Evolutionary conservation across 2,113 vertebrate genomes (phyloP), one percentile per base, ranked within the genome.

Genomic region (Centrocercus urophasianus): DNA sequence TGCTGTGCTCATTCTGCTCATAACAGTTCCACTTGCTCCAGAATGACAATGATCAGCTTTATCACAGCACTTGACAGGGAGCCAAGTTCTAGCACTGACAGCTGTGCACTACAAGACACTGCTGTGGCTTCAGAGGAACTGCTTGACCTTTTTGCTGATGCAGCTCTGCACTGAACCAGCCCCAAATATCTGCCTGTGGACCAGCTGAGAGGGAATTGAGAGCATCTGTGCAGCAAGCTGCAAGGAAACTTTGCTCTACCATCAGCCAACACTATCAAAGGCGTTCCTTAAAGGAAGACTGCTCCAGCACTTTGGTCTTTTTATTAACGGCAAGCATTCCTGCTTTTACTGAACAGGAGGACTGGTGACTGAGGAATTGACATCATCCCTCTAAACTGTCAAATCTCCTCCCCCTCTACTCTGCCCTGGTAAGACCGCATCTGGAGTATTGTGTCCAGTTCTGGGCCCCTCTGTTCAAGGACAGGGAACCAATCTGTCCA

Each of bases 181-280:
- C 34, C 4, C 63, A 83, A 59, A 54, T 79, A 86, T 77, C 71
- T 79, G 19, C 47, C 54, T 73, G 48, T 57, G 52, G 69, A 79
- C 54, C 45, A 96, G 38, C 54, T 12, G 4, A 73, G 61, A 76
- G 67, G 78, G 89, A 91, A 95, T 86, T 84, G 10, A 75, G 76
- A 88, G 56, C 66, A 92, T 77, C 84, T 91, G 75, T 59, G 83
- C 52, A 78, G 60, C 14, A 43, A 40, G 45, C 45, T 72, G 82
- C 64, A 63, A 74, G 56, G 30, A 77, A 82, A 73, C 66, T 79
- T 83, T 59, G 59, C 61, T 71, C 17, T 70, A 73, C 73, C 4
- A 21, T 70, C 70, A 85, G 71, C 30, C 82, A 61, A 77, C 36
- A 8, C 32, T 65, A 17, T 75, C 90, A 82, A 84, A 86, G 45